Evolutionary conservation across 2,113 vertebrate genomes (phyloP).

Genomic region (Oxyruncus cristatus): DNA sequence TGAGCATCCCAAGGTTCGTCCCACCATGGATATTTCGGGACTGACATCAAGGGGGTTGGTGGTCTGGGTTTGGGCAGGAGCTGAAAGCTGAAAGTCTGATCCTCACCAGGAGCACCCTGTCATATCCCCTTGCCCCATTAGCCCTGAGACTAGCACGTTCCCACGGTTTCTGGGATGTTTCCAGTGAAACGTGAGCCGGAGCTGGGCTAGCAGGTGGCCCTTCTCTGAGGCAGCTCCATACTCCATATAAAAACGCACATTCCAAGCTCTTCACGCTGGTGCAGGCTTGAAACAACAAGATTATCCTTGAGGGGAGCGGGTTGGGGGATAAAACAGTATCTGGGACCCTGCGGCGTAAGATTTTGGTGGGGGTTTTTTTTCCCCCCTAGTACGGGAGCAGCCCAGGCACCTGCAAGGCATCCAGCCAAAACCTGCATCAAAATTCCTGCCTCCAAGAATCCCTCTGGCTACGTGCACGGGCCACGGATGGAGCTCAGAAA

Average conservation of each 20-base stretch:
- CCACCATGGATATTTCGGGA: background rate
- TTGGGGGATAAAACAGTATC: background rate
- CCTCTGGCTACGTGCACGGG: background rate
- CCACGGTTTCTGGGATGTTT: background rate
- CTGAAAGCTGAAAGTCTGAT: background rate
- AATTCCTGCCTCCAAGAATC: background rate
- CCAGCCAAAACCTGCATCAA: too few relatives aligned
- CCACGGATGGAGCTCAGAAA: background rate
- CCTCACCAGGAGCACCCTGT: background rate
- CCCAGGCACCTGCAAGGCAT: background rate
- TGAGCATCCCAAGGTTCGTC: background rate
- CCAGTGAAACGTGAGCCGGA: background rate
- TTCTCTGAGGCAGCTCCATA: background rate
- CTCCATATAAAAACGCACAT: background rate
- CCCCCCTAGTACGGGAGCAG: background rate
- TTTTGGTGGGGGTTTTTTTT: background rate
- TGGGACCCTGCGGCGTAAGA: background rate
- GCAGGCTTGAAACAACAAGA: slow-evolving; percentile 11
- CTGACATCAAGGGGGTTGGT: background rate
- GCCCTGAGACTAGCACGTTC: fast-evolving
- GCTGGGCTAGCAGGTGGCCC: background rate
- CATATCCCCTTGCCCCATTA: background rate
- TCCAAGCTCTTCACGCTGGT: background rate
- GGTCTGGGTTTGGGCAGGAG: background rate
- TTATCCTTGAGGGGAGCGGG: background rate